These are phyloP conservation scores for Drosophila anomalata DNA, from an alignment of 2,888 invertebrate species.

Conservation along the genomic window DNA sequence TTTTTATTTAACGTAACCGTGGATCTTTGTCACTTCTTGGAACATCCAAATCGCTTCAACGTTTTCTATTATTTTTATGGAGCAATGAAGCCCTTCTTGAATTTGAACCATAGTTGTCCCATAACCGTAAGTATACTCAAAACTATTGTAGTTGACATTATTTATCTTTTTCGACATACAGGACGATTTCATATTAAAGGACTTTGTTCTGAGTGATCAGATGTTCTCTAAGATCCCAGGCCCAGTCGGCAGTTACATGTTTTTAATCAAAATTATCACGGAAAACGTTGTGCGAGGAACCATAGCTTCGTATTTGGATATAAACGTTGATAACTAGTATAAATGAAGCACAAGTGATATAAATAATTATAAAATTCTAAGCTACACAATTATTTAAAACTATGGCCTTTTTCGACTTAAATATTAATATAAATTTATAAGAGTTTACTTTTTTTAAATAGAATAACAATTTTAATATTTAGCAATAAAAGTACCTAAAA, in stretches of 20 bases:
- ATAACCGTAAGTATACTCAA: background rate
- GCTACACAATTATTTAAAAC: no score
- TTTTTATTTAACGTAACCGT: background rate
- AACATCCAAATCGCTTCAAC: background rate
- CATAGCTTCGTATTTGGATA: constrained; percentile 10
- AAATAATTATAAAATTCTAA: no score
- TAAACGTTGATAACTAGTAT: constrained; percentile 21
- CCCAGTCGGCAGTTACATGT: constrained; percentile 25
- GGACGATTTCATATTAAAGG: constrained; percentile 9
- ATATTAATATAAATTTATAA: no score
- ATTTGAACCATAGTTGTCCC: background rate
- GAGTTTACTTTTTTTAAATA: no score
- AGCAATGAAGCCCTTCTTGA: background rate
- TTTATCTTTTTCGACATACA: background rate
- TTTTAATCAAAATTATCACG: background rate
- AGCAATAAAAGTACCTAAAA: no score
- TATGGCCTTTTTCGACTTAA: no score
- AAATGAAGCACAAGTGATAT: background rate
- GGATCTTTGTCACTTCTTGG: background rate
- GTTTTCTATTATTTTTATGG: background rate
- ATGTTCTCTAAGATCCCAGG: constrained; percentile 19
- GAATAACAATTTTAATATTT: no score
- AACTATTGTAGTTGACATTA: background rate
- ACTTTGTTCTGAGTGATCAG: constrained; percentile 23
- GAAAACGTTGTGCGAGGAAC: background rate